These are phyloP conservation scores for Erpetoichthys calabaricus DNA, from an alignment of 2,797 vertebrate genomes.

Conservation along the genomic window DNA sequence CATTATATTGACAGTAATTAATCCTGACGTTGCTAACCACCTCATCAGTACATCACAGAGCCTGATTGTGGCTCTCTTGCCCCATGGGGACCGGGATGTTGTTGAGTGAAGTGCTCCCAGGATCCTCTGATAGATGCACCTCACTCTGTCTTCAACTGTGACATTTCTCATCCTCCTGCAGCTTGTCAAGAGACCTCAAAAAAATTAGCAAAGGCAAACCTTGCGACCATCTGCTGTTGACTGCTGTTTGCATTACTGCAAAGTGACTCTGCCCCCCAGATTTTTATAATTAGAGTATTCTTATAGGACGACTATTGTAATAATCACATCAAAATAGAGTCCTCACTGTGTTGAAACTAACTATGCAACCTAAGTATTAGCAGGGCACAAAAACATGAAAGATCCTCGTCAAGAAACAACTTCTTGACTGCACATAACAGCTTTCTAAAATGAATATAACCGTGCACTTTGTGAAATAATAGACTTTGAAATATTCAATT, in stretches of 20 bases:
- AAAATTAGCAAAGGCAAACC: not conserved
- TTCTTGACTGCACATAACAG: no score
- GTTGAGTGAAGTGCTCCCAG: not conserved
- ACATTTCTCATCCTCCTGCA: not conserved
- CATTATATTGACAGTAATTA: not conserved
- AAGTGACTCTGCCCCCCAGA: no score
- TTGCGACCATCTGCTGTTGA: not conserved
- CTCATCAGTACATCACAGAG: not conserved
- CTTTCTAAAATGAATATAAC: no score
- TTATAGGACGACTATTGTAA: no score
- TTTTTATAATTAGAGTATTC: no score
- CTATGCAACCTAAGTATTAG: no score
- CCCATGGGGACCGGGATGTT: not conserved
- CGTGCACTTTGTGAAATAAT: no score
- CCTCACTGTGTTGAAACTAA: no score
- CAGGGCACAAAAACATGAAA: no score
- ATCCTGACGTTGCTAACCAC: not conserved
- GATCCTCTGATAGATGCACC: not conserved
- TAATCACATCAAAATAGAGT: no score
- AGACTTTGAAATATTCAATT: no score
- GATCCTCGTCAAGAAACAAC: no score
- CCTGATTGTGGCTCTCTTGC: not conserved
- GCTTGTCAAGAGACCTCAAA: slow-evolving; percentile 1
- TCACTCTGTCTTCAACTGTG: not conserved
- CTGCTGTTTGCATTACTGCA: not conserved